Conservation (phyloP, 92 coral and sea anemone genomes). For the Porites rus region DNA sequence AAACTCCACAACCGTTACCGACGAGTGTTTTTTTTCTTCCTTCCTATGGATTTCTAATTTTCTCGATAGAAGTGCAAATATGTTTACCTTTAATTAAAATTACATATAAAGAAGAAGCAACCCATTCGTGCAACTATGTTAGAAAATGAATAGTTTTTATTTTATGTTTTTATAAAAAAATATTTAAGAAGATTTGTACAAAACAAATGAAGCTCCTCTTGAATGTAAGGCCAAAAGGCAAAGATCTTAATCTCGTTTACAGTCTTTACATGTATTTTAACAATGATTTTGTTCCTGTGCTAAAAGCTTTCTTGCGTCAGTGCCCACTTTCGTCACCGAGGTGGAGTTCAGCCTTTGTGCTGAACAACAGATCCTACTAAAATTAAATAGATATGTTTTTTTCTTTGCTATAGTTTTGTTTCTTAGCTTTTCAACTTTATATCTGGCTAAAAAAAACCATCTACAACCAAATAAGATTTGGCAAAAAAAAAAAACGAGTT, state of each 20-base stretch:
- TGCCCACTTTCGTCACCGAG: not conserved
- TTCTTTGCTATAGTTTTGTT: not conserved
- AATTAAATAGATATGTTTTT: not conserved
- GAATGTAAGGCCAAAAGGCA: not conserved
- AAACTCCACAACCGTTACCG: too few species aligned
- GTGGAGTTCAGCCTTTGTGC: not conserved
- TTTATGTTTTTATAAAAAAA: not conserved
- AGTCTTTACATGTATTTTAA: not conserved
- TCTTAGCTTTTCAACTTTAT: not conserved
- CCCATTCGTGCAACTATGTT: not conserved
- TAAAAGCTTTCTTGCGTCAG: slow-evolving; percentile 5
- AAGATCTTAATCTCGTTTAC: not conserved
- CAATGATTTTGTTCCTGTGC: not conserved
- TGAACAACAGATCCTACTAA: not conserved
- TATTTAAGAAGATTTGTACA: not conserved
- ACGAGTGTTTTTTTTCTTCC: too few species aligned
- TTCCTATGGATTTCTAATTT: too few species aligned
- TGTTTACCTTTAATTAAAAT: not conserved
- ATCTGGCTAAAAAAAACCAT: not conserved
- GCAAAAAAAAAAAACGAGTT: too few species aligned
- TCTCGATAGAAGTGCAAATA: not conserved
- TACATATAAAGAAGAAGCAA: not conserved
- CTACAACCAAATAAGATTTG: not conserved
- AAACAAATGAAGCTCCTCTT: not conserved
- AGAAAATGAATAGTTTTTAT: not conserved